Percentiles rank a stretch among this genome's conserved stretches.
These are phyloP conservation scores for Camponotus floridanus DNA, from an alignment of 1,140 invertebrate species.

Conservation along the genomic window DNA sequence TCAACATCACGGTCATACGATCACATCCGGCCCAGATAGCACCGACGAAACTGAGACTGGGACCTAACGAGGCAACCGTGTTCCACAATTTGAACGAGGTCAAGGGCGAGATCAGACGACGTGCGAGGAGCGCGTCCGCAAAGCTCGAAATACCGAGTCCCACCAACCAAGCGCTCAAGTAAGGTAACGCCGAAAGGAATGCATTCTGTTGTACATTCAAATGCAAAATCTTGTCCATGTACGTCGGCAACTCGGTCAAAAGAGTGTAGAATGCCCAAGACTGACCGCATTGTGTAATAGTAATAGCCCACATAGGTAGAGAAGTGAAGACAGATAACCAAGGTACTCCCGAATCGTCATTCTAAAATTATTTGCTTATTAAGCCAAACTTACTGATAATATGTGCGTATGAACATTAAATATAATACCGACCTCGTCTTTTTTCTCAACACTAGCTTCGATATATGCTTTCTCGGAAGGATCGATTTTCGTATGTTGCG, in stretches of 20 bases:
- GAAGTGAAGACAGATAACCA: conserved; percentile 94
- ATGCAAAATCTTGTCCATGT: conserved; percentile 96
- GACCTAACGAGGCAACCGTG: conserved; percentile 90
- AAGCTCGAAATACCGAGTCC: conserved; percentile 90
- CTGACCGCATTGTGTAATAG: conserved; percentile 95
- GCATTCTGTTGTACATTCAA: conserved; percentile 91
- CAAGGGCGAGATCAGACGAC: conserved; percentile 88
- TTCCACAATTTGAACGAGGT: conserved; percentile 93
- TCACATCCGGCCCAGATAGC: conserved; percentile 93
- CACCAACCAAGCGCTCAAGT: conserved; percentile 88
- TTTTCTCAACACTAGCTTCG: conserved; percentile 85
- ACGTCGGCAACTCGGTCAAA: conserved; percentile 96
- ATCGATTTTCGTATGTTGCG: conserved; percentile 92
- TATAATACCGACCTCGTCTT: conserved; percentile 76
- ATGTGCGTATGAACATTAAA: conserved; percentile 11
- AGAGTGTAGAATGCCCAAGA: conserved; percentile 98
- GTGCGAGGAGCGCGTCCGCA: conserved; percentile 90
- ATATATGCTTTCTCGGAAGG: conserved; percentile 90
- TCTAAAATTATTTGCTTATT: conserved; percentile 63
- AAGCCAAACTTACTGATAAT: conserved; percentile 13
- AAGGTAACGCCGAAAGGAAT: conserved; percentile 83
- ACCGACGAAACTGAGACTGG: conserved; percentile 91
- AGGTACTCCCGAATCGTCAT: conserved; percentile 86
- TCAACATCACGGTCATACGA: conserved; percentile 89
- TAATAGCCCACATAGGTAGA: conserved; percentile 94